A percentile compares a stretch with the other conserved stretches of the same genome.
phyloP scores from a whole-genome alignment of 1,140 invertebrate genomes.

The Orius insidiosus region DNA sequence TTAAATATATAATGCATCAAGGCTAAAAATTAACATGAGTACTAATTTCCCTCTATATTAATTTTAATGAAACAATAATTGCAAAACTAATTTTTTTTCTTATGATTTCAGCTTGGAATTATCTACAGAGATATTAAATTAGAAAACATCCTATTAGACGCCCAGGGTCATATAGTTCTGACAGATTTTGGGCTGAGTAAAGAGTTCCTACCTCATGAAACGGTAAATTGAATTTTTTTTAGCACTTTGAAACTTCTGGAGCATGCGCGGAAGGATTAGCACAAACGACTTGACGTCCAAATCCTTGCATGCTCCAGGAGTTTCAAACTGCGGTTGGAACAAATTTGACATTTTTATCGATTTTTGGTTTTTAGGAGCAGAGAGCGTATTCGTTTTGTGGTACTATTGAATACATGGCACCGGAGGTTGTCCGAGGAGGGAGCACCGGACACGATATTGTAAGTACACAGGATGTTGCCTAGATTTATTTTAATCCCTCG shows the following conservation, averaged over 20 bases:
- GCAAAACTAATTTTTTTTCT: constrained; percentile 15
- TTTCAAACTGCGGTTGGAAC: no score
- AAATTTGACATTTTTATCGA: no score
- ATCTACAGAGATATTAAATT: constrained; percentile 94
- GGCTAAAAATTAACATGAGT: no score
- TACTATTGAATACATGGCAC: constrained; percentile 93
- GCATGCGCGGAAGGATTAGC: no score
- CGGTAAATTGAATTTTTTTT: constrained; percentile 24
- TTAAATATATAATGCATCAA: no score
- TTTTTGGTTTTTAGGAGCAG: constrained; percentile 32
- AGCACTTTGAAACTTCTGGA: no score
- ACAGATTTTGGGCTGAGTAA: constrained; percentile 88
- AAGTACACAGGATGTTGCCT: constrained; percentile 30
- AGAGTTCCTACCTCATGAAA: constrained; percentile 56
- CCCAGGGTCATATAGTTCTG: constrained; percentile 73
- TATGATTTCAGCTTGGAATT: constrained; percentile 55
- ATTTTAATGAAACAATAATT: no score
- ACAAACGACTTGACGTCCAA: no score
- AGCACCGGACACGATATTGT: constrained; percentile 76
- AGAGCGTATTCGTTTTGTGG: constrained; percentile 94
- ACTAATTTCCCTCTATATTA: no score
- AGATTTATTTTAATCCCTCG: no score
- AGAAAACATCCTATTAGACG: constrained; percentile 80
- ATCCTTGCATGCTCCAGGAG: neutral
- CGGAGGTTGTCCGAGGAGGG: constrained; percentile 72